Conservation (phyloP, 2,888 invertebrate species). For the Drosophila algonquin region DNA sequence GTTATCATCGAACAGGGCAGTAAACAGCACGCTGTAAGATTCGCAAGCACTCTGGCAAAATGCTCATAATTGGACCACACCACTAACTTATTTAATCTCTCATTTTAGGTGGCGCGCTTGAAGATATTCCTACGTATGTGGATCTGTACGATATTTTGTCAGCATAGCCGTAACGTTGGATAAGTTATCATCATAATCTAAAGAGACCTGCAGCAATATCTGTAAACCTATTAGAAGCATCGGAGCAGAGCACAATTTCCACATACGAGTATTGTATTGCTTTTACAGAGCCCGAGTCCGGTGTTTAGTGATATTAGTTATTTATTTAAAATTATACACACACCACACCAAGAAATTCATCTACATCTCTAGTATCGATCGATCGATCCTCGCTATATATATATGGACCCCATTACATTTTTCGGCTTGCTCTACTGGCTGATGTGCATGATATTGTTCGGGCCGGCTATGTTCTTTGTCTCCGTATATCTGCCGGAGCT, state of each 20-base stretch:
- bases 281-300: slow-evolving; percentile 32
- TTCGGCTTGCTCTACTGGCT: slow-evolving; percentile 86
- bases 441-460: slow-evolving; percentile 87
- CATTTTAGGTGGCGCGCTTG: slow-evolving; percentile 68
- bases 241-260: slow-evolving; percentile 64
- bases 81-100: slow-evolving; percentile 20
- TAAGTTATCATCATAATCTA: slow-evolving; percentile 39
- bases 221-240: slow-evolving; percentile 62
- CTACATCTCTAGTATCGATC: slow-evolving; percentile 17
- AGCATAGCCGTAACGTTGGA: slow-evolving; percentile 41
- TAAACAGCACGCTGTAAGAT: not conserved
- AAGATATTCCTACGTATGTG: slow-evolving; percentile 22
- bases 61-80: not conserved
- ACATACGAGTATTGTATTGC: not conserved
- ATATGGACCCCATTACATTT: slow-evolving; percentile 73
- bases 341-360: slow-evolving; percentile 29
- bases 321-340: slow-evolving; percentile 52
- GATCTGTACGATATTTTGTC: slow-evolving; percentile 12
- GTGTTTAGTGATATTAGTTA: slow-evolving; percentile 78
- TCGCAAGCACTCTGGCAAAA: not conserved
- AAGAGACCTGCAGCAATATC: slow-evolving; percentile 61
- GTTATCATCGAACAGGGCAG: not conserved
- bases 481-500: slow-evolving; percentile 88
- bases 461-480: slow-evolving; percentile 87
- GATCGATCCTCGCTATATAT: not conserved